A percentile compares a stretch with the other conserved stretches of the same genome.
Evolutionary conservation across 2,888 invertebrate species (phyloP).

Genomic region (Caenorhabditis imperialis): DNA sequence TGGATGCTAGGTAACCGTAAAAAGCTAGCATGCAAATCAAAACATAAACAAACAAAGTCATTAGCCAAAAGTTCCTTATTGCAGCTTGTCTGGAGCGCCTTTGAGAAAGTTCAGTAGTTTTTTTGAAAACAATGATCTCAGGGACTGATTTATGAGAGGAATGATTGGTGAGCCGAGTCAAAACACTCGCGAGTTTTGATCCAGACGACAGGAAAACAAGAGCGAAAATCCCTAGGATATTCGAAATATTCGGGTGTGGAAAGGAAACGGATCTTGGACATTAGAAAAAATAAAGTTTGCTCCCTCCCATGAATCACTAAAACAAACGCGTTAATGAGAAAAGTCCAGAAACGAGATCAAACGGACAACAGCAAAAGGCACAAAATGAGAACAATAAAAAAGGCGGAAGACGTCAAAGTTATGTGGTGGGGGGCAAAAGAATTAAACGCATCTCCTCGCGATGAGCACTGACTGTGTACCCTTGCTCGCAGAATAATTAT

Average conservation of each 20-base stretch:
- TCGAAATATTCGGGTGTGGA: too few species aligned
- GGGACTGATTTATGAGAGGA: too few species aligned
- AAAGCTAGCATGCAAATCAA: background rate
- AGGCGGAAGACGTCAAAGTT: slow-evolving; percentile 11
- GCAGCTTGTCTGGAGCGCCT: background rate
- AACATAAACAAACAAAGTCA: background rate
- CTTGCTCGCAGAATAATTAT: slow-evolving; percentile 36
- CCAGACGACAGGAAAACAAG: too few species aligned
- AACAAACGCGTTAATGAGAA: too few species aligned
- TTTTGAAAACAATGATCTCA: slow-evolving; percentile 14
- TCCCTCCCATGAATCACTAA: too few species aligned
- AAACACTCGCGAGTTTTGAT: too few species aligned
- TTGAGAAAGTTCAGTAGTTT: too few species aligned
- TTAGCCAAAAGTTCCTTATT: background rate
- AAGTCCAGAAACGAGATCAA: background rate
- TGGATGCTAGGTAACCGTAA: slow-evolving; percentile 3
- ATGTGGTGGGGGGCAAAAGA: slow-evolving; percentile 9
- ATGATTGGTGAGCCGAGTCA: too few species aligned
- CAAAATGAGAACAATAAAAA: slow-evolving; percentile 34
- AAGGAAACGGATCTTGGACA: too few species aligned
- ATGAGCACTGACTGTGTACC: slow-evolving; percentile 44
- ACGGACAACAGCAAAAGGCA: background rate
- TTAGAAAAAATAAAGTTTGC: background rate
- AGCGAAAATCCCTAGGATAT: too few species aligned
- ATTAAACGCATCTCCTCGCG: slow-evolving; percentile 28